phyloP scores from a whole-genome alignment of 1,140 invertebrate species.

The Drosophila kohkoa region DNA sequence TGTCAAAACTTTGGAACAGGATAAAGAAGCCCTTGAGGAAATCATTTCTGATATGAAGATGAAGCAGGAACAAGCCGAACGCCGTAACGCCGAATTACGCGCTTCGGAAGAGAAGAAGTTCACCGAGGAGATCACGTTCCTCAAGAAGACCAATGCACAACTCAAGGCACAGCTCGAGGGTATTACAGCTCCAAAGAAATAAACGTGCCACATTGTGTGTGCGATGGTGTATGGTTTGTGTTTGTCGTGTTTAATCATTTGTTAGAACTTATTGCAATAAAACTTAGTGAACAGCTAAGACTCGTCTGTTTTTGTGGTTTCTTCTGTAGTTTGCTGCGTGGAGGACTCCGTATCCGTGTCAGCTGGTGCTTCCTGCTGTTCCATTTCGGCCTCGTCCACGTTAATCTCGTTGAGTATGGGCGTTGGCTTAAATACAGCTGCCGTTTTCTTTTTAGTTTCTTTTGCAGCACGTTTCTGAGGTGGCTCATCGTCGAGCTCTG shows the following conservation, averaged over 20 bases:
- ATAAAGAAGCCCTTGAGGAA: slow-evolving; percentile 91
- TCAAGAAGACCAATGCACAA: slow-evolving; percentile 97
- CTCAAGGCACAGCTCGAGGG: slow-evolving; percentile 96
- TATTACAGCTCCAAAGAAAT: slow-evolving; percentile 96
- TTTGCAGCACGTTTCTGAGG: slow-evolving; percentile 59
- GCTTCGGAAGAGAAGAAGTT: slow-evolving; percentile 96
- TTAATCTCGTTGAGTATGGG: slow-evolving; percentile 85
- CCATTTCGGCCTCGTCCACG: slow-evolving; percentile 58
- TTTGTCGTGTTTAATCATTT: slow-evolving; percentile 49
- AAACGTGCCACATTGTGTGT: slow-evolving; percentile 86
- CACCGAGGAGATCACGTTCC: slow-evolving; percentile 94
- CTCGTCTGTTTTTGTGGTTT: slow-evolving; percentile 14
- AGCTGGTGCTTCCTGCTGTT: not conserved
- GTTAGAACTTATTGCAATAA: slow-evolving; percentile 64
- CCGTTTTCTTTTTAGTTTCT: slow-evolving; percentile 59
- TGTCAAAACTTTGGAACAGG: slow-evolving; percentile 87
- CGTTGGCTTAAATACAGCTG: slow-evolving; percentile 85
- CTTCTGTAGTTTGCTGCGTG: slow-evolving; percentile 9
- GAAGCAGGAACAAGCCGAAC: slow-evolving; percentile 93
- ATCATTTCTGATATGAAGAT: slow-evolving; percentile 92
- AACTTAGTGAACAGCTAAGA: slow-evolving; percentile 41
- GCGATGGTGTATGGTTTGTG: slow-evolving; percentile 33
- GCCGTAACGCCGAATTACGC: slow-evolving; percentile 92
- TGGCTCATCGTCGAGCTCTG: slow-evolving; percentile 56
- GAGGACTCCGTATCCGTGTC: not conserved